Percentiles rank a stretch among this genome's conserved stretches.
These are phyloP conservation scores for Microplitis mediator DNA, from an alignment of 1,140 invertebrate species.

Conservation along the genomic window DNA sequence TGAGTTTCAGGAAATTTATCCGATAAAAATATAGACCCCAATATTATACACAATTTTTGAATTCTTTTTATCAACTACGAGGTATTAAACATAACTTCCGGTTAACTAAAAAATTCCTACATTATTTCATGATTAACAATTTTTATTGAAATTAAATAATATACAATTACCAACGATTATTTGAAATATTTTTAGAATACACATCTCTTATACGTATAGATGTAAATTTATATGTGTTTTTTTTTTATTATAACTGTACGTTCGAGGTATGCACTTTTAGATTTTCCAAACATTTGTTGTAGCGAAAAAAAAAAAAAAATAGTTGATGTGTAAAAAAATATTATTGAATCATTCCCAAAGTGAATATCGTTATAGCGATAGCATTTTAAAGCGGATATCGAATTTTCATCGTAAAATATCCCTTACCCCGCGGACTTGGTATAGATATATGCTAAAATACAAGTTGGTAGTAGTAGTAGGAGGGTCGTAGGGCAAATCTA, in stretches of 20 bases:
- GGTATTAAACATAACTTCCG: too few species aligned
- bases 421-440: background rate
- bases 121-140: too few species aligned
- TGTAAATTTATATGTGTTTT: too few species aligned
- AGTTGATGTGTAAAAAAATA: background rate
- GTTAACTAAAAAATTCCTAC: too few species aligned
- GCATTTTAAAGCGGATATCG: conserved; percentile 24
- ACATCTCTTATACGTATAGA: too few species aligned
- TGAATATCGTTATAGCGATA: conserved; percentile 4
- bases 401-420: conserved; percentile 22
- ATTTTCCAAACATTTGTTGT: too few species aligned
- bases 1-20: background rate
- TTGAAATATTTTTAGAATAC: too few species aligned
- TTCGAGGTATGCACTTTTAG: too few species aligned
- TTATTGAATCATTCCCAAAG: background rate
- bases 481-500: conserved; percentile 18
- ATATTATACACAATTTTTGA: background rate
- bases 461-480: background rate
- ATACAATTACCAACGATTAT: too few species aligned
- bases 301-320: background rate
- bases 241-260: too few species aligned
- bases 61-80: background rate
- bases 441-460: too few species aligned
- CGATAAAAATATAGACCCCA: background rate
- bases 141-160: too few species aligned